phyloP scores from a whole-genome alignment of 2,888 invertebrate species.

The Sarcophaga carnaria region DNA sequence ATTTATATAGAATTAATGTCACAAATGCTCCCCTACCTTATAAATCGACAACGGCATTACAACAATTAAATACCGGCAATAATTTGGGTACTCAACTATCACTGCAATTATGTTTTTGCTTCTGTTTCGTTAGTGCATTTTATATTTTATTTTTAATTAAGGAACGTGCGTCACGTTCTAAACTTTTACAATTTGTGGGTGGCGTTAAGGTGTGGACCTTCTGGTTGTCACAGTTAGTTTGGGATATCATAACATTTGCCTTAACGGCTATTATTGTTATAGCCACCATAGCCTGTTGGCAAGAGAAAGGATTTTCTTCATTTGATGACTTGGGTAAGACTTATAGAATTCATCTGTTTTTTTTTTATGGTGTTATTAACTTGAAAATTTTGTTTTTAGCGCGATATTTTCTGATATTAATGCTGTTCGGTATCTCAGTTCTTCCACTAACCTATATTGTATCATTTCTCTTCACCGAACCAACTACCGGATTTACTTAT shows the following conservation, averaged over 20 bases:
- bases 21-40: constrained; percentile 88
- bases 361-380: not conserved
- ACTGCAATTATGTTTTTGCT: constrained; percentile 88
- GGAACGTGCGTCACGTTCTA: constrained; percentile 88
- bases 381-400: constrained; percentile 70
- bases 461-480: constrained; percentile 87
- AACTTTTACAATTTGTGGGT: constrained; percentile 89
- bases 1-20: constrained; percentile 78
- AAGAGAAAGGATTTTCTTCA: constrained; percentile 83
- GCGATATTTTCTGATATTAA: constrained; percentile 85
- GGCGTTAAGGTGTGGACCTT: constrained; percentile 87
- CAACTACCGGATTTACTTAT: constrained; percentile 89
- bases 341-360: not conserved
- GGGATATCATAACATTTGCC: constrained; percentile 84
- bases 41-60: constrained; percentile 83
- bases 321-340: constrained; percentile 74
- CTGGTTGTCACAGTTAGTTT: constrained; percentile 88
- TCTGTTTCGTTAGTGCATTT: constrained; percentile 87
- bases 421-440: constrained; percentile 88
- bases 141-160: constrained; percentile 85
- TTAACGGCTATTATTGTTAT: constrained; percentile 85
- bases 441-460: constrained; percentile 88
- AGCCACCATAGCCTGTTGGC: constrained; percentile 85
- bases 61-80: constrained; percentile 73
- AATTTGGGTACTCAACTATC: constrained; percentile 85